Base-by-base conservation (phyloP, 2,797 vertebrate genomes). In the Psittacula echo region DNA sequence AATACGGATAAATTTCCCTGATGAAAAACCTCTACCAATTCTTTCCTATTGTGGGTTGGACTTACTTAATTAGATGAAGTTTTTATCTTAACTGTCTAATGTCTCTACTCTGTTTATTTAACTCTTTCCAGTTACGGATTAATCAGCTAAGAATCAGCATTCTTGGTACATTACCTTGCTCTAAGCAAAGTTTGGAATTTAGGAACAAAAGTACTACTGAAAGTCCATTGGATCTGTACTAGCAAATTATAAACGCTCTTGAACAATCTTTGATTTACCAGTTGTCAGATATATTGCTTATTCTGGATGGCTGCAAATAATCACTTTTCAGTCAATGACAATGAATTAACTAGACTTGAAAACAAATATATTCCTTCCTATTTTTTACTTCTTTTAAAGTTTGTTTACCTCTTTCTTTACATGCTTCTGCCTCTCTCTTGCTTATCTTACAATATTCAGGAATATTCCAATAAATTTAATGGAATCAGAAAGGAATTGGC, bases 381-480 rank as follows among this genome's bases (percentile, higher is more conserved):
- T 32, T 85, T 77, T 85, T 94, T 80, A 86, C 56, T 74, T 95
- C 90, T 90, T 73, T 96, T 95, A 94, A 96, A 96, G 92, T 96
- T 93, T 98, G 68, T 97, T 98, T 97, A 95, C 95, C 95, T 97
- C 93, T 98, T 94, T 97, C 95, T 97, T 98, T 96, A 98, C 94
- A 97, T 98, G 96, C 94, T 97, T 97, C 97, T 98, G 89, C 97
- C 96, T 97, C 95, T 98, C 90, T 97, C 96, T 98, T 98, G 95
- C 96, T 98, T 97, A 97, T 85, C 92, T 97, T 97, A 96, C 91
- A 95, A 95, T 97, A 94, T 97, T 96, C 96, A 97, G 96, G 97
- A 97, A 96, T 97, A 96, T 98, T 97, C 95, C 92, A 97, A 89
- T 98, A 98, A 97, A 93, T 97, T 96, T 98, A 98, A 97, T 98